phyloP scores from a whole-genome alignment of 1,140 invertebrate species.

The Phymastichus coffea region DNA sequence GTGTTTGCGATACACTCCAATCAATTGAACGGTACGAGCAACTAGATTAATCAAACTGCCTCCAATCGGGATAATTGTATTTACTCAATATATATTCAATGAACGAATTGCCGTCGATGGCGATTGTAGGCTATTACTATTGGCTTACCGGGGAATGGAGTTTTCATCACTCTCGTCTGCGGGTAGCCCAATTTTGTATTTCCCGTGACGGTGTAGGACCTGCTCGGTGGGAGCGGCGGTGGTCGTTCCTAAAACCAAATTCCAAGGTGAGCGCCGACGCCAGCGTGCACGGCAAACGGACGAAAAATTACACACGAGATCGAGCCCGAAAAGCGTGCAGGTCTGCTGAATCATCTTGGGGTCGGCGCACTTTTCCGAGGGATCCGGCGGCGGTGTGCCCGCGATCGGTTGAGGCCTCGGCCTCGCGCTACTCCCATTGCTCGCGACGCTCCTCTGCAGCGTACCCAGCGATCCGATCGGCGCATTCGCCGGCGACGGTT shows the following conservation, averaged over 20 bases:
- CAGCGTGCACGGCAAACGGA: background rate
- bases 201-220: constrained; percentile 85
- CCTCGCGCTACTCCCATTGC: constrained; percentile 57
- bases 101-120: no score
- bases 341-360: constrained; percentile 86
- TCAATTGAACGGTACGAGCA: no score
- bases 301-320: constrained; percentile 65
- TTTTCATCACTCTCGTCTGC: constrained; percentile 87
- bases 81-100: no score
- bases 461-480: constrained; percentile 30
- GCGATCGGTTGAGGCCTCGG: constrained; percentile 86
- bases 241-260: constrained; percentile 82
- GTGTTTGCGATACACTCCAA: no score
- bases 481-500: background rate
- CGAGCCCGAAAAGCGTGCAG: constrained; percentile 84
- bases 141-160: constrained; percentile 84
- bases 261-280: no score
- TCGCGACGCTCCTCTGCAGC: constrained; percentile 43
- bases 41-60: no score
- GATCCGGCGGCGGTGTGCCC: constrained; percentile 76
- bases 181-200: constrained; percentile 93
- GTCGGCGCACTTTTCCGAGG: constrained; percentile 76
- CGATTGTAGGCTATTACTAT: no score
- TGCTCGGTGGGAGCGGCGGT: constrained; percentile 84
- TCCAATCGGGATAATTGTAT: no score